Conservation (phyloP, 2,888 invertebrate genomes). For the Trisateles emortualis region DNA sequence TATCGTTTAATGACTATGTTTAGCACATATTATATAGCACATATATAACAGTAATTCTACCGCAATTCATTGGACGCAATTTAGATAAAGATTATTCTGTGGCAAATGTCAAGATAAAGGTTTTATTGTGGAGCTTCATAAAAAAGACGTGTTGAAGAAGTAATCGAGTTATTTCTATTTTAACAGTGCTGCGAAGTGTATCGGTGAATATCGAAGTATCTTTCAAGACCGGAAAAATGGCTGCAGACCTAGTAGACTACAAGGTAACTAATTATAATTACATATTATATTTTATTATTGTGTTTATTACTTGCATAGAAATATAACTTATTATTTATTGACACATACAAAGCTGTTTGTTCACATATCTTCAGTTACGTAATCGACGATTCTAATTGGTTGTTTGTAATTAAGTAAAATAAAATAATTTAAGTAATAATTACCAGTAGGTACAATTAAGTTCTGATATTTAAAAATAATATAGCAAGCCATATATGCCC, state of each 20-base stretch:
- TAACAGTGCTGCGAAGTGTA: slow-evolving; percentile 56
- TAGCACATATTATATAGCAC: slow-evolving; percentile 67
- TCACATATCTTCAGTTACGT: slow-evolving; percentile 27
- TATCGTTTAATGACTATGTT: slow-evolving; percentile 54
- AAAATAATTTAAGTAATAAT: not conserved
- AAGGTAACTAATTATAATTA: slow-evolving; percentile 58
- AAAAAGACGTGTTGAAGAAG: slow-evolving; percentile 66
- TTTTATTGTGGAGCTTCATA: slow-evolving; percentile 71
- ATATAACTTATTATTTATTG: not conserved
- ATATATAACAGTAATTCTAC: slow-evolving; percentile 47
- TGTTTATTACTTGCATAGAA: not conserved
- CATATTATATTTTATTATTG: not conserved
- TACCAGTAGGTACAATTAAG: not conserved
- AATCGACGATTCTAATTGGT: slow-evolving; percentile 23
- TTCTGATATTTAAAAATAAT: too few species aligned
- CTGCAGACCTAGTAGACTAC: slow-evolving; percentile 59
- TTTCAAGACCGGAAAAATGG: slow-evolving; percentile 55
- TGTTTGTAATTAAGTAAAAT: slow-evolving; percentile 4
- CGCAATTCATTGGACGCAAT: slow-evolving; percentile 68
- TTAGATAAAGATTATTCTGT: slow-evolving; percentile 79
- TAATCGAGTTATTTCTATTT: slow-evolving; percentile 60
- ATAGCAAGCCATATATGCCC: too few species aligned
- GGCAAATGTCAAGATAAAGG: slow-evolving; percentile 73
- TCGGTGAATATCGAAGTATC: slow-evolving; percentile 34
- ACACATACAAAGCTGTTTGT: slow-evolving; percentile 1